Evolutionary conservation across 2,888 invertebrate species (phyloP), one percentile per base, ranked within the genome.

Genomic region (Lithophane semibrunnea): DNA sequence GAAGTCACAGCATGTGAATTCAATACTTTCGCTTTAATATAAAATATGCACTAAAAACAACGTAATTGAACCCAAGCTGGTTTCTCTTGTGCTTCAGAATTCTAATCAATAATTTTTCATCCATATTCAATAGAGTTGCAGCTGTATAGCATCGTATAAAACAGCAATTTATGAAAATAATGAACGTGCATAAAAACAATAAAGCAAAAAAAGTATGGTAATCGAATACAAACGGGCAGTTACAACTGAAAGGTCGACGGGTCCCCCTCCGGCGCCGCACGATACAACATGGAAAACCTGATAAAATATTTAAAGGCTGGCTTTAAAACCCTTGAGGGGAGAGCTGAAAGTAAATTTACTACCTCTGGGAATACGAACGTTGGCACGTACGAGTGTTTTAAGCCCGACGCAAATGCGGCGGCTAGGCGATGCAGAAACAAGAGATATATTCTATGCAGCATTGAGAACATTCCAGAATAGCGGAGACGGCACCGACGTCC

Each of bases 231-330:
- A 92, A 91, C 88, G 87, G 88, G 92, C 91, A 92, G 92, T 93
- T 90, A 91, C 87, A 91, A 88, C 87, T 91, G 90, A 92, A 93
- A 93, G 91, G 93, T 92, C 92, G 92, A 84, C 89, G 87, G 49
- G 87, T 87, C 92, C 94, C 93, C 93, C 90, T 88, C 86, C 70
- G 95, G 94, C 95, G 95, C 95, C 95, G 87, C 96, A 96, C 95
- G 95, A 94, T 91, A 95, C 92, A 88, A 91, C 92, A 93, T 87
- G 92, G 92, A 94, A 95, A 92, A 94, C 92, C 94, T 95, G 95
- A 95, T 96, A 95, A 96, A 95, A 96, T 96, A 96, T 96, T 96
- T 95, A 96, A 94, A 94, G 90, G 75, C 90, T 88, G 91, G 91
- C 91, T 93, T 94, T 94, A 93, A 94, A 93, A 92, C 91, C 91